These are phyloP conservation scores for Branchellion lobata DNA, from an alignment of 2,888 invertebrate species.

Conservation along the genomic window DNA sequence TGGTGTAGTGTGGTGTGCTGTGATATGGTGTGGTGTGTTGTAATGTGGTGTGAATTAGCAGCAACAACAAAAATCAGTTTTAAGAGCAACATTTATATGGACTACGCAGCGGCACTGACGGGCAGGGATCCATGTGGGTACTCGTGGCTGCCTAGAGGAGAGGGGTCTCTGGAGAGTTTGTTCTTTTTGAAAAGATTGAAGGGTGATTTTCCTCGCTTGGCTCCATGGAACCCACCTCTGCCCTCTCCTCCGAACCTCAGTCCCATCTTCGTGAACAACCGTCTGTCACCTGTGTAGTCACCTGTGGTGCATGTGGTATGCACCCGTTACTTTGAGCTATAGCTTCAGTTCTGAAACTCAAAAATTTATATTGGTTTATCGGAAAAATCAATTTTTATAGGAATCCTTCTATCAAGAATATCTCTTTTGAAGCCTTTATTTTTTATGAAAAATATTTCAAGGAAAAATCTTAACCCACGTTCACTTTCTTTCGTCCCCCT, in stretches of 20 bases:
- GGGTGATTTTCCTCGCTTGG: conserved; percentile 64
- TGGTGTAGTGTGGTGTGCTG: too few relatives aligned
- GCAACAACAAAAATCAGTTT: neutral
- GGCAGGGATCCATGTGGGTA: conserved; percentile 43
- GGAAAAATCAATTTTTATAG: too few relatives aligned
- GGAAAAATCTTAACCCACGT: too few relatives aligned
- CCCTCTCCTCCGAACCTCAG: conserved; percentile 32
- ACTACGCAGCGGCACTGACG: neutral
- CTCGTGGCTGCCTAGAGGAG: conserved; percentile 66
- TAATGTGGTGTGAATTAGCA: neutral
- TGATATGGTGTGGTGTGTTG: too few relatives aligned
- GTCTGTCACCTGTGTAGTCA: conserved; percentile 30
- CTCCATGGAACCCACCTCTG: conserved; percentile 30
- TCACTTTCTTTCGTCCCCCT: too few relatives aligned
- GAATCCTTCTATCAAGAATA: too few relatives aligned
- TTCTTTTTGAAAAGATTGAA: conserved; percentile 69
- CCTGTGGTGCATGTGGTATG: conserved; percentile 20
- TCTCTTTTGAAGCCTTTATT: too few relatives aligned
- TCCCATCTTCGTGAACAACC: conserved; percentile 39
- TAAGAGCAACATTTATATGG: neutral
- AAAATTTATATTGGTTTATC: too few relatives aligned
- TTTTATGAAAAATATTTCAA: too few relatives aligned
- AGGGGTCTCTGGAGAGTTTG: conserved; percentile 69
- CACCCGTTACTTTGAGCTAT: too few relatives aligned
- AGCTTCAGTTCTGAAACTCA: too few relatives aligned